phyloP scores from a whole-genome alignment of 2,797 vertebrate species.

The Gymnopithys bicolor region DNA sequence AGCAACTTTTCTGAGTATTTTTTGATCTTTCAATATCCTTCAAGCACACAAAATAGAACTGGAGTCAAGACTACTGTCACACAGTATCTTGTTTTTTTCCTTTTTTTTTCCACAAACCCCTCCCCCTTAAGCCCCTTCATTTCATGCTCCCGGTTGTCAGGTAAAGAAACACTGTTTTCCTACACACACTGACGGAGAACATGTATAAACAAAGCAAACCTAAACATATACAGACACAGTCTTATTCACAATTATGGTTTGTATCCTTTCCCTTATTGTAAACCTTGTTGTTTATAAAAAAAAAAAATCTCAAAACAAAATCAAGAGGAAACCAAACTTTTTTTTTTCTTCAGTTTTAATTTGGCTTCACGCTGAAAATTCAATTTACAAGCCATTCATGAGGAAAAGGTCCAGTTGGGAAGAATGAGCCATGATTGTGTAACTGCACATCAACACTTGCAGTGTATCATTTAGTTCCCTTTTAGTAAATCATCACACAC shows the following conservation, averaged over 20 bases:
- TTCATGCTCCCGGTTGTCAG: neutral
- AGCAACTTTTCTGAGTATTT: neutral
- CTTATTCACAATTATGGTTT: neutral
- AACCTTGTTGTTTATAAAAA: neutral
- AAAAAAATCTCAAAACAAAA: neutral
- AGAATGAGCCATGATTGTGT: slow-evolving; percentile 45
- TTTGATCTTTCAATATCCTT: neutral
- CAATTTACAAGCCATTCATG: slow-evolving; percentile 61
- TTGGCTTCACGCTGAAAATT: slow-evolving; percentile 65
- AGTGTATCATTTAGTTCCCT: slow-evolving; percentile 43
- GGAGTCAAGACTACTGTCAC: neutral
- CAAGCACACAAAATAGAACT: neutral
- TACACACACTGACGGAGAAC: neutral
- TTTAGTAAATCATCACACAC: neutral
- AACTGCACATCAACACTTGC: slow-evolving; percentile 34
- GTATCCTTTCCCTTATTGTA: neutral
- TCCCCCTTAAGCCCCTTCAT: neutral
- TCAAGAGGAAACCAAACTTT: slow-evolving; percentile 3
- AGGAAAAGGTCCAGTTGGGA: slow-evolving; percentile 38
- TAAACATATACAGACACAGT: accelerated
- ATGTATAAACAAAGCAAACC: neutral
- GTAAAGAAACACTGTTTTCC: neutral
- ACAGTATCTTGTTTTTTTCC: neutral
- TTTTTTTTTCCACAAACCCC: neutral
- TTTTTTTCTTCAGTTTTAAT: slow-evolving; percentile 56